Evolutionary conservation across 1,140 invertebrate genomes (phyloP), one percentile per base, ranked within the genome.

Genomic region (Formica selysi): DNA sequence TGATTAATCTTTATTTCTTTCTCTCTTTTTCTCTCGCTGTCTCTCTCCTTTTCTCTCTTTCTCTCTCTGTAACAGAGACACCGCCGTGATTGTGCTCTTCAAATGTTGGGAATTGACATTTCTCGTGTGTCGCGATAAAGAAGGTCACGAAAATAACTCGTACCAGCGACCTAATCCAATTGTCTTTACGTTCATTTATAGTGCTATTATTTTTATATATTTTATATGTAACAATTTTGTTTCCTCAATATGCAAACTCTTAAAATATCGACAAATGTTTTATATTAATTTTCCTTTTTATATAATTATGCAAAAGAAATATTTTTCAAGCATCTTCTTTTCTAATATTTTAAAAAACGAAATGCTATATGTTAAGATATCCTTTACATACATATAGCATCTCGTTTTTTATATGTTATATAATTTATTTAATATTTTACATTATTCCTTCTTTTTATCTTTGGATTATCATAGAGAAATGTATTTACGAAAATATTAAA

Each of bases 91-190:
- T 73, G 10, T 44, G 62, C n/a, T 71, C 67, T 59, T 44, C 22
- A 19, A 57, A 36, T 73, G 26, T 44, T 51, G 67, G 67, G 51
- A 74, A 83, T 57, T 83, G 68, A 74, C 79, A 83, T 81, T 81
- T 73, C 79, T 81, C 57, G 29, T 57, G 26, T 83, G 57, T 83
- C 26, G 26, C 79, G 36, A 71, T 73, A 59, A 32, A 71, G 65
- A 80, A 68, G 19, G 67, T 81, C 78, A 81, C 67, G 36, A 16
- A 64, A 70, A n/a, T 59, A 36, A 26, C 48, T 19, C 48, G 1
- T 44, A 59, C 51, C 38, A 29, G 51, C 79, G 19, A 73, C 59
- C 38, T 81, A 22, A 71, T 29, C n/a, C 16, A n/a, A 81, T 41
- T 22, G 51, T 41, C 10, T 59, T 19, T 73, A 51, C 11, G 13